Conservation (phyloP, 2,888 invertebrate species). For the Podabrus alpinus region DNA sequence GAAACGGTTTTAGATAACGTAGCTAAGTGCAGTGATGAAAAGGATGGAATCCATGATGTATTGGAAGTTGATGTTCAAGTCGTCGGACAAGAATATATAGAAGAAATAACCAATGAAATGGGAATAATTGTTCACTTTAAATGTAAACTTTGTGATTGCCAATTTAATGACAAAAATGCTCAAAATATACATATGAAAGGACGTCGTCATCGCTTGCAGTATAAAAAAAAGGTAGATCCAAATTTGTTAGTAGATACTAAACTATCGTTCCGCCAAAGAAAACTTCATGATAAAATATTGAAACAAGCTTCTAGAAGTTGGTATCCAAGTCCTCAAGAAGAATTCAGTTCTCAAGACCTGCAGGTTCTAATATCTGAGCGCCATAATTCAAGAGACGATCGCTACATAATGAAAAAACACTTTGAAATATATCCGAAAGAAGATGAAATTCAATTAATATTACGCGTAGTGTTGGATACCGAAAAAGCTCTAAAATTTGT, state of each 20-base stretch:
- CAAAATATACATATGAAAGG: slow-evolving; percentile 99
- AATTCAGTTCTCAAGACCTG: background rate
- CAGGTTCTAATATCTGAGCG: slow-evolving; percentile 71
- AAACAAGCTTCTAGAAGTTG: slow-evolving; percentile 67
- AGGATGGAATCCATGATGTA: slow-evolving; percentile 59
- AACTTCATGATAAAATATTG: slow-evolving; percentile 83
- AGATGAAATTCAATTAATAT: slow-evolving; percentile 84
- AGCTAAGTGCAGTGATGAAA: slow-evolving; percentile 51
- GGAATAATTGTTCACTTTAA: slow-evolving; percentile 91
- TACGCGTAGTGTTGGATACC: slow-evolving; percentile 89
- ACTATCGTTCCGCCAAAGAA: slow-evolving; percentile 85
- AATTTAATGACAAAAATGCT: slow-evolving; percentile 98
- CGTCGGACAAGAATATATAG: slow-evolving; percentile 95
- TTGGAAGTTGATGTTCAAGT: slow-evolving; percentile 84
- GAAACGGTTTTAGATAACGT: slow-evolving; percentile 79
- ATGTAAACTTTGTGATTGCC: slow-evolving; percentile 98
- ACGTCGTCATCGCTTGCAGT: slow-evolving; percentile 92
- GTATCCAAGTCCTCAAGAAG: no score
- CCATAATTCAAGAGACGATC: slow-evolving; percentile 93
- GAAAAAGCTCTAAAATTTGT: slow-evolving; percentile 94
- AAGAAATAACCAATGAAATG: slow-evolving; percentile 93
- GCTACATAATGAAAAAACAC: slow-evolving; percentile 92
- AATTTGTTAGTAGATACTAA: slow-evolving; percentile 95
- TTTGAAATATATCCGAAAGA: slow-evolving; percentile 93
- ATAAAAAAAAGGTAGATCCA: slow-evolving; percentile 95